phyloP scores from a whole-genome alignment of 1,140 invertebrate genomes.

The Periplaneta americana region DNA sequence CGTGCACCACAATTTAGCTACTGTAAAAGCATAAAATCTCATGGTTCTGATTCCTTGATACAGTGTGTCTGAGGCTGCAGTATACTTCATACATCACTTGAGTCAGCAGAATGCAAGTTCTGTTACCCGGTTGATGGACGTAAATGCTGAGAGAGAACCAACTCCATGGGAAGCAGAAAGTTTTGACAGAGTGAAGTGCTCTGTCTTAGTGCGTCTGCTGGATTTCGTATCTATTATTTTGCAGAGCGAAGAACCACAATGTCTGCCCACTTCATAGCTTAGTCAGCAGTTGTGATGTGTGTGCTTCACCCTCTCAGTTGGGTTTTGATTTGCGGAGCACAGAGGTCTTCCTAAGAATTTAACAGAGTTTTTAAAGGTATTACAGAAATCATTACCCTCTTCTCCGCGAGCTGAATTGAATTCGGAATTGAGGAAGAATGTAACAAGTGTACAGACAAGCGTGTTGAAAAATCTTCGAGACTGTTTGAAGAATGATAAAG shows the following conservation, averaged over 20 bases:
- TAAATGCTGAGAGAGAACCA: background rate
- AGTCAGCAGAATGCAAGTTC: background rate
- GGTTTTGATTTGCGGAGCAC: conserved; percentile 50
- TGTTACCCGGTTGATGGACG: background rate
- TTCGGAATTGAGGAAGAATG: background rate
- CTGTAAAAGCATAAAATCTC: too few relatives aligned
- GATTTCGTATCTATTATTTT: conserved; percentile 36
- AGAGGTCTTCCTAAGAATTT: conserved; percentile 40
- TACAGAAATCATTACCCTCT: background rate
- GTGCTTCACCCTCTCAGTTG: conserved; percentile 40
- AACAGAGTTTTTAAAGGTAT: conserved; percentile 34
- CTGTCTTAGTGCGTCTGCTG: conserved; percentile 40
- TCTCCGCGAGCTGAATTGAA: background rate
- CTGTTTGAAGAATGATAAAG: background rate
- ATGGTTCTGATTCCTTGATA: too few relatives aligned
- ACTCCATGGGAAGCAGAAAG: conserved; percentile 16
- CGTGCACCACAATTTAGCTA: too few relatives aligned
- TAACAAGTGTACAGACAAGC: background rate
- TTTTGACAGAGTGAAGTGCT: conserved; percentile 25
- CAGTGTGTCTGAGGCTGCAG: conserved; percentile 22
- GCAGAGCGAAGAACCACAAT: background rate
- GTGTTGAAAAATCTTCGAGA: background rate
- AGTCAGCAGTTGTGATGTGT: conserved; percentile 33
- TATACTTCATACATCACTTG: background rate
- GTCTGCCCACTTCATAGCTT: background rate